Percentiles rank a stretch among this genome's conserved stretches.
Evolutionary conservation across 35 echinoderm and acorn worm genomes (phyloP).

Genomic region (Lytechinus variegatus): DNA sequence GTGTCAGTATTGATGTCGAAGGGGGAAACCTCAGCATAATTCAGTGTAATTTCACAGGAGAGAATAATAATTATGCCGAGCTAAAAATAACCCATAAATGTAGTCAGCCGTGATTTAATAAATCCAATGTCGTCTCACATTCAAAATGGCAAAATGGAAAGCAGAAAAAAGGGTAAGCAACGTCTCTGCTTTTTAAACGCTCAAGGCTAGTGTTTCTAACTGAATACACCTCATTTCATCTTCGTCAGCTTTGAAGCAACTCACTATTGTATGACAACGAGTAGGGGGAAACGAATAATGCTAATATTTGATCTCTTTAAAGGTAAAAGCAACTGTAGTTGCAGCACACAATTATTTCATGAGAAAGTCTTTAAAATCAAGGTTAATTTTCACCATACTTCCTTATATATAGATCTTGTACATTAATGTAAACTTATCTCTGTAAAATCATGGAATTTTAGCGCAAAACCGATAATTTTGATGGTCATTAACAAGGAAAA

Average conservation of each 20-base stretch:
- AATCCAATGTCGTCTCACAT: background rate
- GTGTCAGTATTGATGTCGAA: background rate
- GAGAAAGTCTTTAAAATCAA: too few relatives aligned
- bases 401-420: too few relatives aligned
- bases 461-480: too few relatives aligned
- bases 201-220: background rate
- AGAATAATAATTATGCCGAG: background rate
- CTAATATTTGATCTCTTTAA: background rate
- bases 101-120: conserved; percentile 3
- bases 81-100: background rate
- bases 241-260: background rate
- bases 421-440: too few relatives aligned
- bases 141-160: background rate
- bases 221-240: conserved; percentile 3
- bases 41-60: background rate
- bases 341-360: too few relatives aligned
- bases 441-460: too few relatives aligned
- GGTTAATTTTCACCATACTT: too few relatives aligned
- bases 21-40: background rate
- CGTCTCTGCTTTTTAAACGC: background rate
- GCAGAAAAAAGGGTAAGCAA: background rate
- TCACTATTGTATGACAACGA: background rate
- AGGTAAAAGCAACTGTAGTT: too few relatives aligned
- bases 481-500: too few relatives aligned
- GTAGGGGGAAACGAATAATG: background rate